Evolutionary conservation across 2,113 vertebrate genomes (phyloP).

Genomic region (Axis porcinus): DNA sequence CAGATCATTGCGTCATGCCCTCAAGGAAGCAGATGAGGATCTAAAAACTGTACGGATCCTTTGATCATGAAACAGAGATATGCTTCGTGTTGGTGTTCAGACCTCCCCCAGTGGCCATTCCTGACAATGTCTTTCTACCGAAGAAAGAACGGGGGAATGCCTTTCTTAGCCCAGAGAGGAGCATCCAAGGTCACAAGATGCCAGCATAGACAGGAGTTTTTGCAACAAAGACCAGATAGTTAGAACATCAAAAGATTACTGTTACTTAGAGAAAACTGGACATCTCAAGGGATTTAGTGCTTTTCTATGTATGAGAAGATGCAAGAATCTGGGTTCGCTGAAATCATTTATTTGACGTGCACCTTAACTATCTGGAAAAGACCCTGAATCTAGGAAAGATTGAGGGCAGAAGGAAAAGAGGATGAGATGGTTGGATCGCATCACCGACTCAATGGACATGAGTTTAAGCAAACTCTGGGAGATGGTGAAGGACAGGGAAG

Average conservation of each 20-base stretch:
- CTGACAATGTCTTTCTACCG: fast-evolving
- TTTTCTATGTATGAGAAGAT: background rate
- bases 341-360: background rate
- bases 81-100: background rate
- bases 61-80: background rate
- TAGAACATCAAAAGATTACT: background rate
- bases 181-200: background rate
- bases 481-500: background rate
- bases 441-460: background rate
- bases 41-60: background rate
- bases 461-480: background rate
- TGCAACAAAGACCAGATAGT: background rate
- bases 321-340: background rate
- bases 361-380: background rate
- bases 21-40: background rate
- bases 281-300: background rate
- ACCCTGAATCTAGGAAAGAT: background rate
- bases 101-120: background rate
- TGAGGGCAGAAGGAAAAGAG: background rate
- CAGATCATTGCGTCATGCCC: fast-evolving
- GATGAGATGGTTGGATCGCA: background rate
- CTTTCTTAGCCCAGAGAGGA: background rate
- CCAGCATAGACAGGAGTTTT: background rate
- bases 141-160: background rate
- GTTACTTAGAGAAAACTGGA: background rate